A percentile compares a stretch with the other conserved stretches of the same genome.
Conservation (phyloP, 2,113 vertebrate species). For the Neolamprologus caudopunctatus region DNA sequence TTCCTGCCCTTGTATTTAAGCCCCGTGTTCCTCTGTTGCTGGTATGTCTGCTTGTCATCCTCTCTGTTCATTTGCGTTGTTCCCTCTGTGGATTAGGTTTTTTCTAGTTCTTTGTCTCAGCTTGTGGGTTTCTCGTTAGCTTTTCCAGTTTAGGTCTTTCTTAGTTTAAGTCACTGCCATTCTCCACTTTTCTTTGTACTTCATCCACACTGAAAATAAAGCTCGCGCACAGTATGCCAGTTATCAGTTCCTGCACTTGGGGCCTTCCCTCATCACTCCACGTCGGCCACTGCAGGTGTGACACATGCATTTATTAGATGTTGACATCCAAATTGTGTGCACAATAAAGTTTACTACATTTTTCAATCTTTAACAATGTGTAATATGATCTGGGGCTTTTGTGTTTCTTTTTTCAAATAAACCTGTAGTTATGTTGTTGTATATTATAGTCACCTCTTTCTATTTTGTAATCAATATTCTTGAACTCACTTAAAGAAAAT, state of each 20-base stretch:
- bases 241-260: neutral
- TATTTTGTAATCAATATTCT: neutral
- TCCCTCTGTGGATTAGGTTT: neutral
- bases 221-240: fast-evolving
- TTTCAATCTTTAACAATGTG: neutral
- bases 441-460: neutral
- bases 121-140: fast-evolving
- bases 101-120: neutral
- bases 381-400: neutral
- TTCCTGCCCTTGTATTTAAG: neutral
- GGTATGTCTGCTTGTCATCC: neutral
- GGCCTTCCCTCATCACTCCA: neutral
- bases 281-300: fast-evolving
- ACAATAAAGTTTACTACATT: neutral
- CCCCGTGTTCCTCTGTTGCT: fast-evolving
- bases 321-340: neutral
- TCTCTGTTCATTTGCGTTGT: fast-evolving
- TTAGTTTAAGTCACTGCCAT: neutral
- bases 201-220: neutral
- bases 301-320: neutral
- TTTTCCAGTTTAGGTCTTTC: neutral
- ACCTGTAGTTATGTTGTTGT: neutral
- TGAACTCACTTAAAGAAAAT: neutral
- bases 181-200: neutral
- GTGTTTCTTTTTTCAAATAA: neutral